A percentile compares a stretch with the other conserved stretches of the same genome.
These are phyloP conservation scores for Yponomeuta sedellus DNA, from an alignment of 2,888 invertebrate genomes.

Conservation along the genomic window DNA sequence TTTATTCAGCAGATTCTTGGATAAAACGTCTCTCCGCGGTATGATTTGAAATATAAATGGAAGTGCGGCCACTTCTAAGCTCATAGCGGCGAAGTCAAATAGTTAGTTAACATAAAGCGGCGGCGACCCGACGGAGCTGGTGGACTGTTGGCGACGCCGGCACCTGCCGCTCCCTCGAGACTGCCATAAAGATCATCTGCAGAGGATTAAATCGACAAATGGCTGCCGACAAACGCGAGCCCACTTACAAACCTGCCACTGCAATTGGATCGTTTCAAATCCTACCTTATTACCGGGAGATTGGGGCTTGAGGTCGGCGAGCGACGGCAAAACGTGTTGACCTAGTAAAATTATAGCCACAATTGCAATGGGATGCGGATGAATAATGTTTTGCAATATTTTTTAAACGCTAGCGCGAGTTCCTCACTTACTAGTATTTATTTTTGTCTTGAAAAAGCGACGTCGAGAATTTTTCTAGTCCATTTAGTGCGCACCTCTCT, in stretches of 20 bases:
- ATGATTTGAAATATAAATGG: background rate
- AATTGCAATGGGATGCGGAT: constrained; percentile 6
- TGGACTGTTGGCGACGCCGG: background rate
- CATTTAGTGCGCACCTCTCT: background rate
- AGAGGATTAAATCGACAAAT: constrained; percentile 14
- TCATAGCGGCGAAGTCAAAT: background rate
- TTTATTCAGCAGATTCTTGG: background rate
- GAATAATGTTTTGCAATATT: constrained; percentile 4
- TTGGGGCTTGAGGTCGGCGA: background rate
- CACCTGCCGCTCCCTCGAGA: background rate
- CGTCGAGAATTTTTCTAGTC: background rate
- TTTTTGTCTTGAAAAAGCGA: background rate
- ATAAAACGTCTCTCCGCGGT: background rate
- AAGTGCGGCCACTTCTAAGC: background rate
- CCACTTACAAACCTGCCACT: background rate
- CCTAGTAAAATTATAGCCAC: constrained; percentile 5
- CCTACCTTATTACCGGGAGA: background rate
- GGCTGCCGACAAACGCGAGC: constrained; percentile 6
- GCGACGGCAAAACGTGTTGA: background rate
- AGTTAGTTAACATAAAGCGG: background rate
- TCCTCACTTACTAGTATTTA: background rate
- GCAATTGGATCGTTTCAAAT: background rate
- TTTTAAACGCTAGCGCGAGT: background rate
- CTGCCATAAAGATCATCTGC: constrained; percentile 13
- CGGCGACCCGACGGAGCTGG: background rate